phyloP scores from a whole-genome alignment of 1,140 invertebrate genomes.

The Pseudomyrmex gracilis region DNA sequence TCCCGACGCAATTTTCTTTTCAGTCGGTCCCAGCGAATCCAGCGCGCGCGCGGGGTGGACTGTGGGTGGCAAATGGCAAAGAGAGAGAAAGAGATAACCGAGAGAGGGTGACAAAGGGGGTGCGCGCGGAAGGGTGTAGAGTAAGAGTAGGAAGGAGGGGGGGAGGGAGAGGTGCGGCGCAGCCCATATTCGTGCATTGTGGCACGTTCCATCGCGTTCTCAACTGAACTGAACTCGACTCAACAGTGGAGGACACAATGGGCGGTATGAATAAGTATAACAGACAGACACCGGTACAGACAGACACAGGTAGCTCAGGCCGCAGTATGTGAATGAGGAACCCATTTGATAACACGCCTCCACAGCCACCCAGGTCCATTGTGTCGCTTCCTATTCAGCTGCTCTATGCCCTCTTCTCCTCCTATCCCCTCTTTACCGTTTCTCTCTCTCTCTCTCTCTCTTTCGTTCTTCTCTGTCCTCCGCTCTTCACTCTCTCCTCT shows the following conservation, averaged over 20 bases:
- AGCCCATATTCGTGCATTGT: slow-evolving; percentile 85
- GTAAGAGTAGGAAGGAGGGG: slow-evolving; percentile 31
- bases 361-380: slow-evolving; percentile 85
- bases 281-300: slow-evolving; percentile 85
- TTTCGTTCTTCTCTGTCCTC: slow-evolving; percentile 57
- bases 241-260: slow-evolving; percentile 83
- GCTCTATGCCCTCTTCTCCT: slow-evolving; percentile 82
- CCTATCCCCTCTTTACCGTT: slow-evolving; percentile 66
- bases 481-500: slow-evolving; percentile 21
- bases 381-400: slow-evolving; percentile 85
- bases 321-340: slow-evolving; percentile 86
- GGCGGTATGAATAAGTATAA: slow-evolving; percentile 86
- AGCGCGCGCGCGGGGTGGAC: slow-evolving; percentile 63
- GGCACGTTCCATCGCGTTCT: slow-evolving; percentile 86
- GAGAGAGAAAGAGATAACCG: slow-evolving; percentile 55
- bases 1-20: slow-evolving; percentile 82
- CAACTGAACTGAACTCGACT: slow-evolving; percentile 86
- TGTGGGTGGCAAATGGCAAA: slow-evolving; percentile 76
- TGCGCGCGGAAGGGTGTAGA: slow-evolving; percentile 53
- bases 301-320: slow-evolving; percentile 84
- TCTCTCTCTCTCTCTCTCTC: slow-evolving; percentile 60
- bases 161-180: slow-evolving; percentile 68
- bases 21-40: slow-evolving; percentile 74
- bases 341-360: slow-evolving; percentile 86
- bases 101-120: slow-evolving; percentile 34